Percentiles rank a stretch among this genome's conserved stretches.
phyloP scores from a whole-genome alignment of 2,888 invertebrate genomes.

The Dolichopus griseipennis region DNA sequence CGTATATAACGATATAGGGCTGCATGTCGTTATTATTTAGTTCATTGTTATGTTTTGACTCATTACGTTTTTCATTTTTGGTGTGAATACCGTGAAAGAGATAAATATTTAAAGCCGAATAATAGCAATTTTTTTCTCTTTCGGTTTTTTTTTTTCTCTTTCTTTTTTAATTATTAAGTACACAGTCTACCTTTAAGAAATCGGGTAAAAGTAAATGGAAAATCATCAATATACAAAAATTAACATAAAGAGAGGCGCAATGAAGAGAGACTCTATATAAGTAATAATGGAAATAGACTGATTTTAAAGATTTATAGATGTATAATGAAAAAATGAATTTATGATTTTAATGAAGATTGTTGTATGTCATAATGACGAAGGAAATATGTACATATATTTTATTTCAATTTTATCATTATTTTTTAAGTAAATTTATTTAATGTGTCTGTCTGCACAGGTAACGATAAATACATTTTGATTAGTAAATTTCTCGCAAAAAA shows the following conservation, averaged over 20 bases:
- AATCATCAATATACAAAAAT: background rate
- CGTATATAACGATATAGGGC: no score
- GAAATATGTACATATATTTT: background rate
- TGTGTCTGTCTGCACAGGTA: background rate
- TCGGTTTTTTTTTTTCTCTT: background rate
- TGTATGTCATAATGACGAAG: background rate
- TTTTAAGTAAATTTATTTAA: background rate
- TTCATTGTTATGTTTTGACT: no score
- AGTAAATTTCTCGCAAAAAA: no score
- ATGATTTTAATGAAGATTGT: conserved; percentile 3
- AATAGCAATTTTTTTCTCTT: background rate
- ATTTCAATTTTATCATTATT: background rate
- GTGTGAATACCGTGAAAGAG: background rate
- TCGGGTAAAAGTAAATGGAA: background rate
- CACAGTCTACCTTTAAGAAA: background rate
- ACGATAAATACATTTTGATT: background rate
- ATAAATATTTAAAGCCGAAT: background rate
- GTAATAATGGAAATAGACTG: background rate
- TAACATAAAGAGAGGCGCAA: background rate
- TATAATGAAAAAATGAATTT: background rate
- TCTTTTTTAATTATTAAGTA: background rate
- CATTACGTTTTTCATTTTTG: no score
- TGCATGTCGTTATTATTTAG: no score
- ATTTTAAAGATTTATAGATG: no score
- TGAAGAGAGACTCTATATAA: no score